Evolutionary conservation across 92 coral and sea anemone species (phyloP).

Genomic region (Isaurus tuberculatus): DNA sequence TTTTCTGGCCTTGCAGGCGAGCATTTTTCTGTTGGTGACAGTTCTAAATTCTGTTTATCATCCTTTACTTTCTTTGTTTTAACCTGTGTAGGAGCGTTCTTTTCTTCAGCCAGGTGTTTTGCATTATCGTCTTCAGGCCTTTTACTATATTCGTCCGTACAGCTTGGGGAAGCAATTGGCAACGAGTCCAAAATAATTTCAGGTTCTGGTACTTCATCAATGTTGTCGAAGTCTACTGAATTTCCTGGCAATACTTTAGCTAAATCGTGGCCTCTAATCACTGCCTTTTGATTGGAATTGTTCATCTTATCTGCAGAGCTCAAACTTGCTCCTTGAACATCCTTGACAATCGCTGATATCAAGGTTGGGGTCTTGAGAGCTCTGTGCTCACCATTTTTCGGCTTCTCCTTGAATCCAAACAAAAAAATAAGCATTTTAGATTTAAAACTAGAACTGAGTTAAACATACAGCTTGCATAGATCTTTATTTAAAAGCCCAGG

Average conservation of each 20-base stretch:
- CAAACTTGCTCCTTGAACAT: conserved; percentile 69
- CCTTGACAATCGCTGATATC: conserved; percentile 88
- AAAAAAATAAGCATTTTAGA: background rate
- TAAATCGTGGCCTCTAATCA: conserved; percentile 12
- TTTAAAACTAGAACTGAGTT: no score
- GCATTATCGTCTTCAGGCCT: background rate
- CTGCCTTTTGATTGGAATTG: conserved; percentile 39
- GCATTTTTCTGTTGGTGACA: background rate
- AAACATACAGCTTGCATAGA: no score
- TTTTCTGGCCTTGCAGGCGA: conserved; percentile 4
- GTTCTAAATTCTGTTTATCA: background rate
- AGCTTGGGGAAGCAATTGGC: conserved; percentile 16
- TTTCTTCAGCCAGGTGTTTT: background rate
- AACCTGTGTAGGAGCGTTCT: background rate
- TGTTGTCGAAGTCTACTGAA: conserved; percentile 31
- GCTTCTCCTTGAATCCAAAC: conserved; percentile 55
- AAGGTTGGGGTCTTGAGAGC: conserved; percentile 70
- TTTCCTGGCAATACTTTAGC: conserved; percentile 4
- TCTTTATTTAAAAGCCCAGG: no score
- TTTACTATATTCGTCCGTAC: background rate
- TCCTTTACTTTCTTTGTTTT: background rate
- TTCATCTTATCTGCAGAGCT: background rate
- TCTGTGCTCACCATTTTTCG: conserved; percentile 64
- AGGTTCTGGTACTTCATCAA: conserved; percentile 40
- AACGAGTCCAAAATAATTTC: conserved; percentile 27